Evolutionary conservation across 2,888 invertebrate species (phyloP).

Genomic region (Abrostola tripartita): DNA sequence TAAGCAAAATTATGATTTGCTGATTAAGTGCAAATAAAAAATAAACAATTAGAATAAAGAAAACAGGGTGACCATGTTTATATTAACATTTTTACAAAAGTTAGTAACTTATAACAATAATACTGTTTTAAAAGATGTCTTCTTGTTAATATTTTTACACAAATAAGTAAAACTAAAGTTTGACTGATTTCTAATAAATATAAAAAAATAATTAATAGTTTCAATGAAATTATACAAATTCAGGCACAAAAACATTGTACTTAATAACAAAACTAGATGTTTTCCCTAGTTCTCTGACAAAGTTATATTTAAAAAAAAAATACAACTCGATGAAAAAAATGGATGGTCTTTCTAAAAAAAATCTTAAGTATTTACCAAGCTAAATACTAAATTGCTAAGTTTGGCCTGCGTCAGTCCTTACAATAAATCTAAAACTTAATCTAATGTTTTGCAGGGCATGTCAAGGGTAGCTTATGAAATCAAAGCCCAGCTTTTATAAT

Average conservation of each 20-base stretch:
- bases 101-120: slow-evolving; percentile 53
- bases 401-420: slow-evolving; percentile 53
- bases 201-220: neutral
- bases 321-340: no score
- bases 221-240: neutral
- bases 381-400: slow-evolving; percentile 16
- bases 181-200: slow-evolving; percentile 21
- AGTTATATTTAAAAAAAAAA: no score
- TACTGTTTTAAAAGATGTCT: slow-evolving; percentile 59
- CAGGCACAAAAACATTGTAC: neutral
- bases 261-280: no score
- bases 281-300: no score
- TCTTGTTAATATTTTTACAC: slow-evolving; percentile 35
- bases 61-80: slow-evolving; percentile 5
- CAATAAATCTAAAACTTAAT: slow-evolving; percentile 25
- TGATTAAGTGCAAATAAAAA: no score
- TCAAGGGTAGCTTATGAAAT: no score
- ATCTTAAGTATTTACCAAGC: no score
- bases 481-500: no score
- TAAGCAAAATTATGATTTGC: no score
- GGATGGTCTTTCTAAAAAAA: no score
- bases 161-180: slow-evolving; percentile 15
- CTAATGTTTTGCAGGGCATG: neutral
- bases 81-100: slow-evolving; percentile 42
- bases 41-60: no score